Evolutionary conservation across 2,113 vertebrate species (phyloP).

Genomic region (Carollia perspicillata): DNA sequence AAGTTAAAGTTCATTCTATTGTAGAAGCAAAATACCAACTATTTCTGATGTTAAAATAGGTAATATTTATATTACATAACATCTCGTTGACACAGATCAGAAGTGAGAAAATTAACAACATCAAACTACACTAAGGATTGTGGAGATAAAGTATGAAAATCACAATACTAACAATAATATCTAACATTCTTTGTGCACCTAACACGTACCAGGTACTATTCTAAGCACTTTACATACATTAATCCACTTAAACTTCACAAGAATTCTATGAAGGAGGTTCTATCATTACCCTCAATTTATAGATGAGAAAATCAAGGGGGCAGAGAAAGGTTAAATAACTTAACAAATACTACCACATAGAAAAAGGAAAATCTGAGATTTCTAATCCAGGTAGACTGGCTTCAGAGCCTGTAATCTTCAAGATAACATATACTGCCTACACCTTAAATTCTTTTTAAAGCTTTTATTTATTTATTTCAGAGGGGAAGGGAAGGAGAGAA

Average conservation of each 20-base stretch:
- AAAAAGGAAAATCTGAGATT: background rate
- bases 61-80: background rate
- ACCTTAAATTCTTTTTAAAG: background rate
- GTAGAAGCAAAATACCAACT: background rate
- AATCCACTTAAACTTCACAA: background rate
- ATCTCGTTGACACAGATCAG: background rate
- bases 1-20: background rate
- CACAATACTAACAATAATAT: background rate
- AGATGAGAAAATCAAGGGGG: background rate
- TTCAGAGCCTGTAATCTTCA: background rate
- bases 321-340: background rate
- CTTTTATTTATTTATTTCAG: no score
- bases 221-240: background rate
- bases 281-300: background rate
- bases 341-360: background rate
- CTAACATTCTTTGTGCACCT: background rate
- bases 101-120: constrained; percentile 21
- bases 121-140: background rate
- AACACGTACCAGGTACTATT: background rate
- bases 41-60: constrained; percentile 25
- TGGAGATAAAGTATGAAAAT: background rate
- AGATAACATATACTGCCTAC: background rate
- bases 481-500: no score
- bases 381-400: background rate
- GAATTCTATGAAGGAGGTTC: background rate